Percentiles rank a stretch among this genome's conserved stretches.
Conservation (phyloP, 1,140 invertebrate species). For the Brachionus paranguensis region DNA sequence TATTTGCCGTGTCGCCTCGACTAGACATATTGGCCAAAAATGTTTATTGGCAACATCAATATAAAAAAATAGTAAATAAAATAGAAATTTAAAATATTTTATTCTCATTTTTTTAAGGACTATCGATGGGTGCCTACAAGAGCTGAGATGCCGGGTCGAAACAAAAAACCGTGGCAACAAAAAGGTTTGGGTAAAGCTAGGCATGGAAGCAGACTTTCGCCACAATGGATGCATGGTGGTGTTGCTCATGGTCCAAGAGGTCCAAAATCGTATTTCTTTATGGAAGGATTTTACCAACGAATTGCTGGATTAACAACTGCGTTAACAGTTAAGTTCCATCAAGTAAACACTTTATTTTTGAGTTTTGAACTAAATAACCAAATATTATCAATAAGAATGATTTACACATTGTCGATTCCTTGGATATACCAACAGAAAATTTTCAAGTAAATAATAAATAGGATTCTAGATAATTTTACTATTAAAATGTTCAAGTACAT, state of each 20-base stretch:
- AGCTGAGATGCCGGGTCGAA: conserved; percentile 78
- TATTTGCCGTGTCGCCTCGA: conserved; percentile 74
- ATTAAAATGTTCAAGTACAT: conserved; percentile 60
- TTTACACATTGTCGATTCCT: conserved; percentile 77
- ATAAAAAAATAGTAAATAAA: conserved; percentile 68
- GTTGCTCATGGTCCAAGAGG: conserved; percentile 77
- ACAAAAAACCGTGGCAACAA: conserved; percentile 85
- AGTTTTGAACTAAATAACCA: neutral
- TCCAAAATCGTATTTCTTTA: conserved; percentile 80
- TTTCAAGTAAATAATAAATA: conserved; percentile 54
- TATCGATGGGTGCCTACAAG: conserved; percentile 64
- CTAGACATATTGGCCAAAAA: conserved; percentile 83
- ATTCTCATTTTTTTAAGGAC: conserved; percentile 58
- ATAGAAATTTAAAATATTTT: conserved; percentile 33
- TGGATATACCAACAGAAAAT: conserved; percentile 78
- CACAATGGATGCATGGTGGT: conserved; percentile 70
- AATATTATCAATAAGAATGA: conserved; percentile 65
- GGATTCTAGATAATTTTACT: conserved; percentile 18
- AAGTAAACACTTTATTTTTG: conserved; percentile 51
- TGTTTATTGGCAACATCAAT: conserved; percentile 78
- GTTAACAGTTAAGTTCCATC: conserved; percentile 81
- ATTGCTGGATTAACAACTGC: conserved; percentile 72
- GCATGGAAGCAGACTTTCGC: conserved; percentile 82
- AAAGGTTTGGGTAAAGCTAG: conserved; percentile 81
- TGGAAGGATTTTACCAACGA: conserved; percentile 72